Conservation (phyloP, 1,140 invertebrate genomes). For the Zophobas morio region DNA sequence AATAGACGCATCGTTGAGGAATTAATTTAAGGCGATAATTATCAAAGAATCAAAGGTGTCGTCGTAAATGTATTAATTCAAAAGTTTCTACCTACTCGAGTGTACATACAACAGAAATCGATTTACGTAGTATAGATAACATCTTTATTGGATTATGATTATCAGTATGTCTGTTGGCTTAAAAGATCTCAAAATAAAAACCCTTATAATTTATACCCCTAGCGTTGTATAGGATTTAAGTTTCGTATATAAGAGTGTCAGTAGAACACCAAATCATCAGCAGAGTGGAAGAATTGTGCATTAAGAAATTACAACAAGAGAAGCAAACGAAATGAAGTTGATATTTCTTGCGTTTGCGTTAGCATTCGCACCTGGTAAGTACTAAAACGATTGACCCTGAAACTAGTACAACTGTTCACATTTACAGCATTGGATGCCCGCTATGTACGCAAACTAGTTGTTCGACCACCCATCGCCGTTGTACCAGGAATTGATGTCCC, state of each 20-base stretch:
- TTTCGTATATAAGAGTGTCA: slow-evolving; percentile 22
- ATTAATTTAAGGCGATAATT: neutral
- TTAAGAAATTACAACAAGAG: neutral
- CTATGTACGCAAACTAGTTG: no score
- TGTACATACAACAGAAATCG: no score
- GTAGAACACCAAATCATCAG: neutral
- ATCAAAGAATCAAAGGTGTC: slow-evolving; percentile 4
- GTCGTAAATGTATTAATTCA: no score
- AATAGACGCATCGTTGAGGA: no score
- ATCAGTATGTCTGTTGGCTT: slow-evolving; percentile 8
- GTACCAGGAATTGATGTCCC: no score
- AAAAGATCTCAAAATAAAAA: slow-evolving; percentile 15
- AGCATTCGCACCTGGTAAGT: slow-evolving; percentile 19
- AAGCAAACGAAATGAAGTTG: slow-evolving; percentile 16
- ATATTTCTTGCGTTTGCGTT: slow-evolving; percentile 24
- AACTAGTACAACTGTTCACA: no score
- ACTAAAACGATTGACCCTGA: neutral
- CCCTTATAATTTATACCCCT: slow-evolving; percentile 18
- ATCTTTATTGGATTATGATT: slow-evolving; percentile 12
- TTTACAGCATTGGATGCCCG: no score
- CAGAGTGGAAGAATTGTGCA: neutral
- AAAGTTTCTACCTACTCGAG: no score
- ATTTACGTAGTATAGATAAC: neutral
- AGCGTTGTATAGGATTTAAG: slow-evolving; percentile 20
- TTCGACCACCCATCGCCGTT: no score